Evolutionary conservation across 2,797 vertebrate species (phyloP).

Genomic region (Sparus aurata): DNA sequence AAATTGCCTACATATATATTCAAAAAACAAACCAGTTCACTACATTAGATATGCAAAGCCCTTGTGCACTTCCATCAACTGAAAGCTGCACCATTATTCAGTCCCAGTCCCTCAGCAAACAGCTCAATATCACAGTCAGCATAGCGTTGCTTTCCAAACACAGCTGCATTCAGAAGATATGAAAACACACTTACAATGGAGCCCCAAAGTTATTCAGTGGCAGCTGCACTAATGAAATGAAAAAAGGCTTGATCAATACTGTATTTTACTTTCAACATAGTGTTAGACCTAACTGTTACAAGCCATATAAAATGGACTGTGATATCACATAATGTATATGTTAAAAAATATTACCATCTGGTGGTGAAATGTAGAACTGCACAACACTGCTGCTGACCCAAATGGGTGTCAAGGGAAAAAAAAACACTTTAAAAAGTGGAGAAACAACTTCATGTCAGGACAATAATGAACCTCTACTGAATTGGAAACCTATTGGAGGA

Average conservation of each 20-base stretch:
- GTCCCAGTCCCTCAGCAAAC: not conserved
- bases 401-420: not conserved
- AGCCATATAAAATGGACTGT: not conserved
- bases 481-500: not conserved
- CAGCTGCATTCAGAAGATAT: slow-evolving; percentile 19
- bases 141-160: slow-evolving; percentile 14
- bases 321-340: not conserved
- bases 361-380: slow-evolving; percentile 59
- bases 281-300: not conserved
- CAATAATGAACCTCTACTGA: not conserved
- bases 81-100: slow-evolving; percentile 5
- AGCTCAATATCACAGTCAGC: slow-evolving; percentile 8
- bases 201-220: not conserved
- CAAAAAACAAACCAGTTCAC: not conserved
- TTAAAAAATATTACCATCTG: slow-evolving; percentile 67
- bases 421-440: not conserved
- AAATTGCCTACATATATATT: not conserved
- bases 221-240: slow-evolving; percentile 6
- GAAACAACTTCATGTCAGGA: not conserved
- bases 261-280: not conserved
- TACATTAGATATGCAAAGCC: not conserved
- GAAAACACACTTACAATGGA: not conserved
- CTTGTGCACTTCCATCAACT: slow-evolving; percentile 28
- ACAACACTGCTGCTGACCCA: not conserved
- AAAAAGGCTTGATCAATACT: slow-evolving; percentile 15